A percentile compares a stretch with the other conserved stretches of the same genome.
These are phyloP conservation scores for Danio tinwini DNA, from an alignment of 2,797 vertebrate species.

Conservation along the genomic window DNA sequence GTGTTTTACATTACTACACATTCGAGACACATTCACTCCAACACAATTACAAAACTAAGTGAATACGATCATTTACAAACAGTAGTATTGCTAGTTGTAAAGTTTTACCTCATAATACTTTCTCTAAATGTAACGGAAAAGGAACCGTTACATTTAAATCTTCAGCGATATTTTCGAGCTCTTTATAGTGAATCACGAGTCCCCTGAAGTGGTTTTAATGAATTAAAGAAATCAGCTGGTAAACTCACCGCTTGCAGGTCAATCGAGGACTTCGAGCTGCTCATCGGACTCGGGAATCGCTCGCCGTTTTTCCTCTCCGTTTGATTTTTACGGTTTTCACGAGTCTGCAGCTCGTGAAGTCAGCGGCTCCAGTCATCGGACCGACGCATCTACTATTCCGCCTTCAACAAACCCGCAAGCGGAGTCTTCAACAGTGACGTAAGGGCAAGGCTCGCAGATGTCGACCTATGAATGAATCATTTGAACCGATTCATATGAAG, in stretches of 20 bases:
- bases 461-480: neutral
- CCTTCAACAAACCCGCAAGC: slow-evolving; percentile 14
- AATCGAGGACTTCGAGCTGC: slow-evolving; percentile 73
- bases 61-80: neutral
- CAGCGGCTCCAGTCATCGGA: neutral
- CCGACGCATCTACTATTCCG: neutral
- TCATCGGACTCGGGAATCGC: slow-evolving; percentile 71
- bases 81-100: no score
- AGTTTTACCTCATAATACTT: no score
- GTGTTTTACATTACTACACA: neutral
- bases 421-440: slow-evolving; percentile 28
- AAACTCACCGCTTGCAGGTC: slow-evolving; percentile 85
- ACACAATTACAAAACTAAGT: neutral
- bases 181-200: neutral
- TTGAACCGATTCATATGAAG: neutral
- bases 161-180: no score
- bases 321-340: neutral
- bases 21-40: neutral
- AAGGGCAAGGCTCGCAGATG: neutral
- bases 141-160: neutral
- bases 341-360: neutral
- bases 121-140: neutral
- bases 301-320: neutral
- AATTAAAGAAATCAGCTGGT: neutral
- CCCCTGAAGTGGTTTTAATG: no score